These are phyloP conservation scores for Varanus komodoensis DNA, from an alignment of 2,113 vertebrate genomes.

Conservation along the genomic window DNA sequence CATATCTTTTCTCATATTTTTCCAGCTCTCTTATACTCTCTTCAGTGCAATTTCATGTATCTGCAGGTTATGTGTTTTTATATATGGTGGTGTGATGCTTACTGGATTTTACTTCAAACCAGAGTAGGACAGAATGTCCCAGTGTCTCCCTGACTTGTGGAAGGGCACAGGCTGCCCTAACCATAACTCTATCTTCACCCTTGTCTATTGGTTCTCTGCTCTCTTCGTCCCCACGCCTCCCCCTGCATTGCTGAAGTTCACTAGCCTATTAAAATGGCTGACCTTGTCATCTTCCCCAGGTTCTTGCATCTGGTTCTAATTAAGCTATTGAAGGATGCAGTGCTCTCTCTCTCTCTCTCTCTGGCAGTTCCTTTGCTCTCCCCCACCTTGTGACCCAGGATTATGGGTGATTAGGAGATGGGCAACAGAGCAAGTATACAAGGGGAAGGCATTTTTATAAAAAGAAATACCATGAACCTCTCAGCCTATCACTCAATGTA, in stretches of 20 bases:
- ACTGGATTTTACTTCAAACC: not conserved
- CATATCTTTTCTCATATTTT: not conserved
- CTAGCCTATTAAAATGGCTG: constrained; percentile 52
- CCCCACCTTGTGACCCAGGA: constrained; percentile 75
- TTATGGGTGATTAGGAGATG: constrained; percentile 76
- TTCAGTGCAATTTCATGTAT: rapidly evolving
- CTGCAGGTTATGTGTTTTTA: not conserved
- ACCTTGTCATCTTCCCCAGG: constrained; percentile 65
- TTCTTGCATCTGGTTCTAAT: constrained; percentile 83
- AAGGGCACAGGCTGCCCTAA: not conserved
- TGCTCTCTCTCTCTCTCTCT: constrained; percentile 32
- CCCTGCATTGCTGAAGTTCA: constrained; percentile 35
- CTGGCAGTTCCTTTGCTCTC: constrained; percentile 51
- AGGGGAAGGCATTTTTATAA: constrained; percentile 73
- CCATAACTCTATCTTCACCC: rapidly evolving
- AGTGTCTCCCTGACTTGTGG: rapidly evolving
- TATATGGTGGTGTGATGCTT: not conserved
- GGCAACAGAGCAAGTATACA: constrained; percentile 48
- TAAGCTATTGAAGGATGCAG: constrained; percentile 75
- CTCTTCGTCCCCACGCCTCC: not conserved
- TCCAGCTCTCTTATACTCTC: rapidly evolving
- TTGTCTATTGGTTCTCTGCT: not conserved
- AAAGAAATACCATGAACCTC: constrained; percentile 72
- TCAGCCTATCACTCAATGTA: constrained; percentile 68
- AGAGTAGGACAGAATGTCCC: not conserved